Base-by-base conservation (phyloP, 2,797 vertebrate genomes). In the Macrochelys suwanniensis region DNA sequence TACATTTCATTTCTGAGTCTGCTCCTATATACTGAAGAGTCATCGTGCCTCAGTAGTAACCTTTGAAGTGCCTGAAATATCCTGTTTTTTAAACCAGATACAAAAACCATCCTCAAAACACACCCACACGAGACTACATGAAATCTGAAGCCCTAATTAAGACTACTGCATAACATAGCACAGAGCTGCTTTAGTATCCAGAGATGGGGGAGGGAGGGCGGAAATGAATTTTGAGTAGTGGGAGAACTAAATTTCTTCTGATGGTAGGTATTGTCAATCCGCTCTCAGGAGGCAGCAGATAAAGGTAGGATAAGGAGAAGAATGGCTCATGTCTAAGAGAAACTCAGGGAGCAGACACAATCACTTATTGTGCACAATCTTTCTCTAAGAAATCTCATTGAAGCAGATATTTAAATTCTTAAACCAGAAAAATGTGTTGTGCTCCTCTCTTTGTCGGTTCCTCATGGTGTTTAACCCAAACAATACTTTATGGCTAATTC, bases 101-200 rank as follows among this genome's bases (percentile, higher is more conserved):
- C 17, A 97, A 59, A 61, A 94, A 33, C 5, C 33, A 56, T 37
- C 8, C 56, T 71, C 23, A 25, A 49, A 8, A 21, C 10, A 68
- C 85, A 77, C 3, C 65, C 7, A 87, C 85, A 56, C 90, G 1
- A 16, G 37, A 87, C 57, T 78, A 19, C 2, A 13, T 53, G 49
- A 83, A 89, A 96, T 87, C 7, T 47, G n/a, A 96, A 96, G 86
- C 6, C 6, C 21, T 57, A 89, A 54, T 91, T 97, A 94, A 49
- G 50, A 89, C 23, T 84, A 77, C 42, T 74, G 80, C 59, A 13
- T 84, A 56, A 33, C 7, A 13, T 83, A 56, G 33, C 7, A 49
- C 3, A 82, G 54, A 1, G 94, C 25, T 76, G 89, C 53, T 80
- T 91, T 12, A 92, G 71, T 93, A 94, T 89, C 93, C 77, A 78